phyloP scores from a whole-genome alignment of 2,113 vertebrate species.

The Todiramphus saurophagus region DNA sequence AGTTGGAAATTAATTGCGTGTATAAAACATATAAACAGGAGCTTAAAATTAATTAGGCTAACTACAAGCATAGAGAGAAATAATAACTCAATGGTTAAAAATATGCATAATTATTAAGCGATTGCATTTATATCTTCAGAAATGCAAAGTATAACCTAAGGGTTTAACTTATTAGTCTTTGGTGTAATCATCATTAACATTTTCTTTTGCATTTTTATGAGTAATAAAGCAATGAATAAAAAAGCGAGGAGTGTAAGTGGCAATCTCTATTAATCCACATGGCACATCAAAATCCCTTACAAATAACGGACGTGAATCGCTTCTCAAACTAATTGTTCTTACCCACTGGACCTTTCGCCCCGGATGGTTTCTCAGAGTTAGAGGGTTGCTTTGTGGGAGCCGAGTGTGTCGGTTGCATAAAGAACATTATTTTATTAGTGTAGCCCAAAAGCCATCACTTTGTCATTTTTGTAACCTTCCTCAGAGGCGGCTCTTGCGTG shows the following conservation, averaged over 20 bases:
- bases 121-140: constrained; percentile 71
- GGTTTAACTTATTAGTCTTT: constrained; percentile 75
- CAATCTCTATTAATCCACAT: constrained; percentile 17
- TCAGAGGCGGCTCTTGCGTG: fast-evolving
- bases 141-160: constrained; percentile 69
- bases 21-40: constrained; percentile 59
- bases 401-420: fast-evolving
- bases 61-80: constrained; percentile 66
- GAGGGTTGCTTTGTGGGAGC: not conserved
- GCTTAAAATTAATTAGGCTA: constrained; percentile 73
- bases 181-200: constrained; percentile 78
- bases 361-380: not conserved
- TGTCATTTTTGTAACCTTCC: fast-evolving
- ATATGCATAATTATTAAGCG: constrained; percentile 75
- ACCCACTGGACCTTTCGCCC: not conserved
- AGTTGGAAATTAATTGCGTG: constrained; percentile 63
- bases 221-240: constrained; percentile 48
- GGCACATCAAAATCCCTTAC: not conserved
- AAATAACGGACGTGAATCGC: not conserved
- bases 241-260: not conserved
- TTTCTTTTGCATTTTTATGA: constrained; percentile 72
- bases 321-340: not conserved
- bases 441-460: not conserved
- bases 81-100: constrained; percentile 68
- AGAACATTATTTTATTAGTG: not conserved